Evolutionary conservation across 2,797 vertebrate genomes (phyloP).

Genomic region (Molothrus ater): DNA sequence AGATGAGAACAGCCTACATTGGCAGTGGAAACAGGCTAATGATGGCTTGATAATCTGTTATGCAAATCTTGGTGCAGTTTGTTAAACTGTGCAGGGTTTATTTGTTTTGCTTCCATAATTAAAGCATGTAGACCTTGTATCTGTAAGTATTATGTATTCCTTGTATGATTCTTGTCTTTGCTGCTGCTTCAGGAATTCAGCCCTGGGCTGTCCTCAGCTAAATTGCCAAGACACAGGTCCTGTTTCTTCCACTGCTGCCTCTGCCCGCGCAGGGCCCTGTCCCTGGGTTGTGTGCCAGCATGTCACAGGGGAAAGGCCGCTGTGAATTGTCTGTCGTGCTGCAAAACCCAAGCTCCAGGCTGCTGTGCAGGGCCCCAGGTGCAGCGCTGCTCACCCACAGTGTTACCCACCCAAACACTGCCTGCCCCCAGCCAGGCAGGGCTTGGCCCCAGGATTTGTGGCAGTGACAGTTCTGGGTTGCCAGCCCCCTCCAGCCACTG

Average conservation of each 20-base stretch:
- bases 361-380: neutral
- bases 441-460: neutral
- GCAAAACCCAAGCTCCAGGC: conserved; percentile 52
- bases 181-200: conserved; percentile 49
- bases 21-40: conserved; percentile 11
- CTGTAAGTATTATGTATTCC: conserved; percentile 74
- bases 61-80: conserved; percentile 23
- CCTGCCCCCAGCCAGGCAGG: conserved; percentile 6
- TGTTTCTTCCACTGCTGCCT: conserved; percentile 37
- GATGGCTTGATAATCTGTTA: neutral
- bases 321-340: neutral
- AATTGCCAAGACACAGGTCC: conserved; percentile 7
- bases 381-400: neutral
- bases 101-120: conserved; percentile 53
- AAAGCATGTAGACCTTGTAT: conserved; percentile 67
- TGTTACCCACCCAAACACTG: conserved; percentile 66
- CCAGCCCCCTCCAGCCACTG: neutral
- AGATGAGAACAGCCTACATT: neutral
- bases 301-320: conserved; percentile 19
- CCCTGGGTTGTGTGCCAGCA: neutral
- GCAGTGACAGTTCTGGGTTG: neutral
- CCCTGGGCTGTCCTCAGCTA: conserved; percentile 15
- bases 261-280: neutral
- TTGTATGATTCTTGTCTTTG: conserved; percentile 25
- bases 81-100: conserved; percentile 51